Evolutionary conservation across 2,113 vertebrate genomes (phyloP).

Genomic region (Mirza zaza): DNA sequence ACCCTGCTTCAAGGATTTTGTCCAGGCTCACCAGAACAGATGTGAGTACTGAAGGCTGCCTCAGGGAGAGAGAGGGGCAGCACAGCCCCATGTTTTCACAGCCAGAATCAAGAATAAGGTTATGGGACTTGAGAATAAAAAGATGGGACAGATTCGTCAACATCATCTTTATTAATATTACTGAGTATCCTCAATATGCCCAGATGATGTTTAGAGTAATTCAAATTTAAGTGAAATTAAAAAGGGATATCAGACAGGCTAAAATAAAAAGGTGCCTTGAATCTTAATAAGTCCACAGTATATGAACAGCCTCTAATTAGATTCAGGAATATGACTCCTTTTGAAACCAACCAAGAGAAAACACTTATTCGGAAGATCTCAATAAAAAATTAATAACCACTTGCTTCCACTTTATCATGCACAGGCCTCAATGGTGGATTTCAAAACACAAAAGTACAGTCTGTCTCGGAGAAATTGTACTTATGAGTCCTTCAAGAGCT

Average conservation of each 20-base stretch:
- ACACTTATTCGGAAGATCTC: constrained; percentile 65
- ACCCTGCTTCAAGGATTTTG: neutral
- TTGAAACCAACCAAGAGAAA: constrained; percentile 76
- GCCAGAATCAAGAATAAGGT: constrained; percentile 29
- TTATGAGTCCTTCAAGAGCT: constrained; percentile 70
- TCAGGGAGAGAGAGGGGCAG: neutral
- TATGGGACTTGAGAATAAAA: constrained; percentile 11
- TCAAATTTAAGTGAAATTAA: constrained; percentile 78
- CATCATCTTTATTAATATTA: constrained; percentile 62
- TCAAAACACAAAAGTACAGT: constrained; percentile 60
- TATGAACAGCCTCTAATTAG: constrained; percentile 76
- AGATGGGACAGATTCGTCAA: constrained; percentile 27
- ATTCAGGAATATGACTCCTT: constrained; percentile 72
- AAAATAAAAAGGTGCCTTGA: constrained; percentile 71
- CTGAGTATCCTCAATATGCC: constrained; percentile 53
- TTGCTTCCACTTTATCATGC: constrained; percentile 67
- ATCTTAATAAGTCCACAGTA: constrained; percentile 69
- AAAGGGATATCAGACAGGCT: constrained; percentile 69
- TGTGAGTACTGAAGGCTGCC: neutral
- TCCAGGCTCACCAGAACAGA: neutral
- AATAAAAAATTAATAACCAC: constrained; percentile 72
- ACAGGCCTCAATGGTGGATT: constrained; percentile 50
- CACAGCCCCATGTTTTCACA: neutral
- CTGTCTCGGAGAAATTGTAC: constrained; percentile 47
- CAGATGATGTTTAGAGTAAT: constrained; percentile 70